Percentiles rank a stretch among this genome's conserved stretches.
phyloP scores from a whole-genome alignment of 2,888 invertebrate genomes.

The Dusona sp. region DNA sequence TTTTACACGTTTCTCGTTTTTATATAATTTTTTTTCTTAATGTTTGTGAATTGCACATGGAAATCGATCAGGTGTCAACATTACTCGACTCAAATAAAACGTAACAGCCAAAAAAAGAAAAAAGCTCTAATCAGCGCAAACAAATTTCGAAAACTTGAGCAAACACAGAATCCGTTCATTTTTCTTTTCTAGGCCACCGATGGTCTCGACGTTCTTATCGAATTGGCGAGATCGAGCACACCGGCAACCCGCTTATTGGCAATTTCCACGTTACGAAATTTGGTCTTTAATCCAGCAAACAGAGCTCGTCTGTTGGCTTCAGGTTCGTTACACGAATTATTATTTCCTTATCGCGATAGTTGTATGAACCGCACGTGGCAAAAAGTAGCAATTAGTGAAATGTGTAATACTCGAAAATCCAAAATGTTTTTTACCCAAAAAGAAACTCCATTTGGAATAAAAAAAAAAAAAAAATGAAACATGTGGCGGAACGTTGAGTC shows the following conservation, averaged over 20 bases:
- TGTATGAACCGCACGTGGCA: neutral
- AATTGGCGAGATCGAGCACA: slow-evolving; percentile 79
- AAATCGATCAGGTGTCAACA: neutral
- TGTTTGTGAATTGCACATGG: neutral
- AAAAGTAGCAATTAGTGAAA: neutral
- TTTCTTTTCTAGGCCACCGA: slow-evolving; percentile 69
- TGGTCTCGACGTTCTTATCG: slow-evolving; percentile 81
- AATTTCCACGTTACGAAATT: slow-evolving; percentile 86
- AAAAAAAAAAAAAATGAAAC: neutral
- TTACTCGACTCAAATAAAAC: no score
- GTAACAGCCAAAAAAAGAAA: neutral
- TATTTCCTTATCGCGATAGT: slow-evolving; percentile 9
- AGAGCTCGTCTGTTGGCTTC: slow-evolving; percentile 86
- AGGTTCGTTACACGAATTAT: slow-evolving; percentile 79
- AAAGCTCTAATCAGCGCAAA: neutral
- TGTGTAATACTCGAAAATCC: neutral
- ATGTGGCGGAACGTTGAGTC: neutral
- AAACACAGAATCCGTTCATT: neutral
- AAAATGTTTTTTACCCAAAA: neutral
- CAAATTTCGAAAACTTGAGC: neutral
- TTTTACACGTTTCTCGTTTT: neutral
- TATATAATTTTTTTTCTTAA: neutral
- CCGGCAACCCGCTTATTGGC: slow-evolving; percentile 82
- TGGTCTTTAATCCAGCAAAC: slow-evolving; percentile 86
- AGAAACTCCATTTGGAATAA: neutral